Evolutionary conservation across 1,140 invertebrate species (phyloP), one percentile per base, ranked within the genome.

Genomic region (Drosophila neocordata): DNA sequence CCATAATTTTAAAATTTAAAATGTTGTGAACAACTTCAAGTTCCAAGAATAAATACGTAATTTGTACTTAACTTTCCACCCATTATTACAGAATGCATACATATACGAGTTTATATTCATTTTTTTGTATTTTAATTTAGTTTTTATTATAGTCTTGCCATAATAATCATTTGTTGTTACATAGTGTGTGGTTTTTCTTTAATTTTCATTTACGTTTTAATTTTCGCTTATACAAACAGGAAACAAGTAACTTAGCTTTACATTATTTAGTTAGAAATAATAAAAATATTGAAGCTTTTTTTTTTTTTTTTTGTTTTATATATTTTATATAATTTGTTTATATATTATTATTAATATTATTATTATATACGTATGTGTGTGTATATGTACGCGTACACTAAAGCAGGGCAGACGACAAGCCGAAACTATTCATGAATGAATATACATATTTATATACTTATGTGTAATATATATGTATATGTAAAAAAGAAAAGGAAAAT

Each of bases 231-330:
- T 72, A 82, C 68, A 85, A 87, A 85, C 82, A 85, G 82, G 82
- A 85, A 85, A 85, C 82, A 87, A 87, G 81, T 81, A 85, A 81
- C 82, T 85, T 85, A 87, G 68, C 78, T 73, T 84, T 84, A 84
- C 53, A 69, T 79, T 65, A 67, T 81, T 87, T 85, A 81, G 73
- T 78, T 85, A 87, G 67, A 85, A 85, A 85, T 81, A 85, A 85
- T 80, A 80, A 87, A 85, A 85, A 85, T 85, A 85, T 85, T 85
- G 82, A 85, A 85, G 82, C 82, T 81, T 85, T 78, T 74, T 59
- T 27, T 79, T 63, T 60, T 61, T 56, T 58, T 77, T 64, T 66
- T 74, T 55, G 15, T 59, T 24, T 12, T 74, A 68, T 75, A 15
- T 74, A 61, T 83, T 79, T 73, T 68, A 57, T 65, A 81, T 81